A percentile compares a stretch with the other conserved stretches of the same genome.
phyloP scores from a whole-genome alignment of 1,140 invertebrate species.

The Thalassaphorura encarpata region DNA sequence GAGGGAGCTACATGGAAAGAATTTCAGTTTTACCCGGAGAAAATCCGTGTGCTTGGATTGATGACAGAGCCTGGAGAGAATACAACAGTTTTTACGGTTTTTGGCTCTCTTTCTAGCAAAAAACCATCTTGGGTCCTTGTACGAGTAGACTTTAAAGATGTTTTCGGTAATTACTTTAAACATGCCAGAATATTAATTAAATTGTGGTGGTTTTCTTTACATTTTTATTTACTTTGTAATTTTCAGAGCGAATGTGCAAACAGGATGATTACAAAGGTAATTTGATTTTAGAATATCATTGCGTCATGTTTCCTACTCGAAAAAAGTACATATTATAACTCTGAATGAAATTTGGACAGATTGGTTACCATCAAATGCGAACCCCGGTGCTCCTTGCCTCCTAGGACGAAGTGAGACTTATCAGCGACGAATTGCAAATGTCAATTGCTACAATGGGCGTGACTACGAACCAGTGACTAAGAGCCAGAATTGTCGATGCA shows the following conservation, averaged over 20 bases:
- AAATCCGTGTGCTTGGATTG: slow-evolving; percentile 43
- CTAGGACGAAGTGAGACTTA: slow-evolving; percentile 65
- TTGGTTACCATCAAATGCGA: slow-evolving; percentile 62
- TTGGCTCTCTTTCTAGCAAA: slow-evolving; percentile 53
- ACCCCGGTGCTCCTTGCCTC: slow-evolving; percentile 50
- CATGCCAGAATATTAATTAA: too few species aligned
- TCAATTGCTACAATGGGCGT: slow-evolving; percentile 68
- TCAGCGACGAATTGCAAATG: slow-evolving; percentile 55
- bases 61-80: slow-evolving; percentile 55
- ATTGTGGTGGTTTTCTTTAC: too few species aligned
- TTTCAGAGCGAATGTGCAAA: slow-evolving; percentile 48
- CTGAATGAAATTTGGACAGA: too few species aligned
- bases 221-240: not conserved
- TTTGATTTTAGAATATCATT: too few species aligned
- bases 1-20: slow-evolving; percentile 71
- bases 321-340: too few species aligned
- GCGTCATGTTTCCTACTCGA: too few species aligned
- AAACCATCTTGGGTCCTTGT: slow-evolving; percentile 78
- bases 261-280: slow-evolving; percentile 72
- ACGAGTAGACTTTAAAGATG: slow-evolving; percentile 63
- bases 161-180: slow-evolving; percentile 55
- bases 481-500: slow-evolving; percentile 63
- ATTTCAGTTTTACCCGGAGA: slow-evolving; percentile 56
- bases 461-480: slow-evolving; percentile 58
- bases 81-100: slow-evolving; percentile 81